Conservation (phyloP, 1,140 invertebrate genomes). For the Agraylea sexmaculata region DNA sequence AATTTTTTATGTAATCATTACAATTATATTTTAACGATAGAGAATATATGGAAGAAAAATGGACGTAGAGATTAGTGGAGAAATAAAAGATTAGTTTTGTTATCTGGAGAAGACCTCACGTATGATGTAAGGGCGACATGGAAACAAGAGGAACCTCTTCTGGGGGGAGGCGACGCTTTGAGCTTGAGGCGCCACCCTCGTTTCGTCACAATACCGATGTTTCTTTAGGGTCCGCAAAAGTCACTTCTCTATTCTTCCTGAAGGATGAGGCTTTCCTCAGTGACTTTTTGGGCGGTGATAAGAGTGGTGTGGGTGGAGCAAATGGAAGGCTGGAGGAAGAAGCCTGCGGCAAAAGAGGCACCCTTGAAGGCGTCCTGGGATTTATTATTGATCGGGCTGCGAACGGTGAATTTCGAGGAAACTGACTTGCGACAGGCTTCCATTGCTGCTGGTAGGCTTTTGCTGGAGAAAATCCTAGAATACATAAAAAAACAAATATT, state of each 20-base stretch:
- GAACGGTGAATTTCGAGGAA: constrained; percentile 49
- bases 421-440: constrained; percentile 51
- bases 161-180: constrained; percentile 27
- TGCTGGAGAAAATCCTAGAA: constrained; percentile 24
- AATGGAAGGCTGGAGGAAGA: constrained; percentile 32
- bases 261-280: constrained; percentile 29
- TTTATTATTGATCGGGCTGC: constrained; percentile 21
- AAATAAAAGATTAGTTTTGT: too few relatives aligned
- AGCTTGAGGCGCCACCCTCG: constrained; percentile 27
- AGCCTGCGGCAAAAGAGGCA: constrained; percentile 30
- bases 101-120: too few relatives aligned
- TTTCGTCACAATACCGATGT: constrained; percentile 19
- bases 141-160: constrained; percentile 13
- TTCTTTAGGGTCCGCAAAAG: constrained; percentile 37
- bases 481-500: too few relatives aligned
- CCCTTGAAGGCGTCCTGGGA: constrained; percentile 17
- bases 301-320: constrained; percentile 19
- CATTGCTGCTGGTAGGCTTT: constrained; percentile 38
- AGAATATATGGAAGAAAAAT: too few relatives aligned
- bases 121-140: constrained; percentile 7
- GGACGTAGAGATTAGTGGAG: too few relatives aligned
- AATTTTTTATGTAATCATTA: too few relatives aligned
- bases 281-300: constrained; percentile 27
- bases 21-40: too few relatives aligned
- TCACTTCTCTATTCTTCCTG: constrained; percentile 39